A percentile compares a stretch with the other conserved stretches of the same genome.
These are phyloP conservation scores for Myodes glareolus DNA, from an alignment of 2,113 vertebrate genomes.

Conservation along the genomic window DNA sequence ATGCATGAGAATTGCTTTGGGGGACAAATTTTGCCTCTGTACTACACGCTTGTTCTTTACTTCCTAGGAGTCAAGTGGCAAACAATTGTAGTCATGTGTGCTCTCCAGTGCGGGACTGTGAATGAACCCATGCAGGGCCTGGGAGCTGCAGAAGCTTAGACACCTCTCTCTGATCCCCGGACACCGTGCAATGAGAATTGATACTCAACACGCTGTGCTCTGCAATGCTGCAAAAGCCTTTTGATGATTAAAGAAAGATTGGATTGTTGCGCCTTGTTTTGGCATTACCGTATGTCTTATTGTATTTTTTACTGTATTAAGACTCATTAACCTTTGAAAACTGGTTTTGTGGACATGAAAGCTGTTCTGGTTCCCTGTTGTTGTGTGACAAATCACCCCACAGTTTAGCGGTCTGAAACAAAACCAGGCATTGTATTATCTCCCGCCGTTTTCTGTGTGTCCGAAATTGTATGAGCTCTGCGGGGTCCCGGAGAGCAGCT, in stretches of 20 bases:
- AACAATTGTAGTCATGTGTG: neutral
- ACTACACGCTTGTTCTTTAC: conserved; percentile 1
- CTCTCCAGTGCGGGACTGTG: neutral
- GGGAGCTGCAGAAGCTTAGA: neutral
- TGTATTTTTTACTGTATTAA: conserved; percentile 54
- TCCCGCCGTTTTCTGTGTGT: neutral
- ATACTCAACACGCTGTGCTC: neutral
- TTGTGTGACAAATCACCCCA: neutral
- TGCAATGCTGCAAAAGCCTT: neutral
- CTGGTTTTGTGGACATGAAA: conserved; percentile 30
- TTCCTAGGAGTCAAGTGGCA: conserved; percentile 3
- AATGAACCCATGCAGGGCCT: neutral
- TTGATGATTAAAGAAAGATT: conserved; percentile 40
- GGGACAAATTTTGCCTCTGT: neutral
- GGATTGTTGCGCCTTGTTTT: conserved; percentile 34
- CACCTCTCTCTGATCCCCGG: neutral
- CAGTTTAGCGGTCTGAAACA: conserved; percentile 6
- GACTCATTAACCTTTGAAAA: conserved; percentile 51
- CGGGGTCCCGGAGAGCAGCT: neutral
- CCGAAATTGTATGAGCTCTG: conserved; percentile 4
- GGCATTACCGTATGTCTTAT: conserved; percentile 34
- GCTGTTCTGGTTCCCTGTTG: conserved; percentile 7
- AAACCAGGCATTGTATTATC: neutral
- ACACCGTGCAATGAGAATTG: neutral
- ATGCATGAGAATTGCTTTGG: neutral